Evolutionary conservation across 1,140 invertebrate species (phyloP).

Genomic region (Pseudomyrmex dendroicus): DNA sequence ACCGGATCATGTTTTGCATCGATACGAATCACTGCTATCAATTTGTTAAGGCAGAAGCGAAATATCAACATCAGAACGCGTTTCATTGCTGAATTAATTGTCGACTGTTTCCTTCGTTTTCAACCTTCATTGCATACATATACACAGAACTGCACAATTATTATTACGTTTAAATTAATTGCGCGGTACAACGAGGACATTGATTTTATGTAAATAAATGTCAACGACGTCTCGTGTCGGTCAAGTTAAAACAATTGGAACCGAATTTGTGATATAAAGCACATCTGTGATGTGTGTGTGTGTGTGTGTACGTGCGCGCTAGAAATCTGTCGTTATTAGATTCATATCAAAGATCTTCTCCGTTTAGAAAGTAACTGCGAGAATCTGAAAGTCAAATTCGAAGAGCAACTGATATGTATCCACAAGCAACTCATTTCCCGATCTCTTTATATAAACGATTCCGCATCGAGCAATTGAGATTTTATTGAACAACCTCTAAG

Average conservation of each 20-base stretch:
- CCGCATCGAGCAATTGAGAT: slow-evolving; percentile 13
- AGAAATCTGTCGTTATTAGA: slow-evolving; percentile 22
- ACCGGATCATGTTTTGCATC: slow-evolving; percentile 37
- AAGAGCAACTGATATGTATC: slow-evolving; percentile 4
- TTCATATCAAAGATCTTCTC: neutral
- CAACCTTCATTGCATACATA: slow-evolving; percentile 5
- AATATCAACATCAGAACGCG: slow-evolving; percentile 23
- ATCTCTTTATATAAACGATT: slow-evolving; percentile 38
- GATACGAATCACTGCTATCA: neutral
- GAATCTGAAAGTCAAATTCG: slow-evolving; percentile 45
- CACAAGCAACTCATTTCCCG: slow-evolving; percentile 4
- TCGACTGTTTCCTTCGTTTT: neutral
- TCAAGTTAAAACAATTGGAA: slow-evolving; percentile 41
- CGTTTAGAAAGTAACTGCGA: slow-evolving; percentile 11
- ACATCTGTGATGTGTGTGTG: neutral
- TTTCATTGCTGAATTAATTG: slow-evolving; percentile 18
- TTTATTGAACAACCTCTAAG: slow-evolving; percentile 8
- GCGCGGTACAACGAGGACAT: slow-evolving; percentile 34
- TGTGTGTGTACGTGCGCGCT: neutral
- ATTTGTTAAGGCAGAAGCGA: neutral
- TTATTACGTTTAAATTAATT: slow-evolving; percentile 53
- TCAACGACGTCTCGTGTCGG: slow-evolving; percentile 13
- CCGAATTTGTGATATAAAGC: slow-evolving; percentile 12
- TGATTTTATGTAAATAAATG: slow-evolving; percentile 54
- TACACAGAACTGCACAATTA: slow-evolving; percentile 39